phyloP scores from a whole-genome alignment of 2,888 invertebrate species.

The Opisthograptis luteolata region DNA sequence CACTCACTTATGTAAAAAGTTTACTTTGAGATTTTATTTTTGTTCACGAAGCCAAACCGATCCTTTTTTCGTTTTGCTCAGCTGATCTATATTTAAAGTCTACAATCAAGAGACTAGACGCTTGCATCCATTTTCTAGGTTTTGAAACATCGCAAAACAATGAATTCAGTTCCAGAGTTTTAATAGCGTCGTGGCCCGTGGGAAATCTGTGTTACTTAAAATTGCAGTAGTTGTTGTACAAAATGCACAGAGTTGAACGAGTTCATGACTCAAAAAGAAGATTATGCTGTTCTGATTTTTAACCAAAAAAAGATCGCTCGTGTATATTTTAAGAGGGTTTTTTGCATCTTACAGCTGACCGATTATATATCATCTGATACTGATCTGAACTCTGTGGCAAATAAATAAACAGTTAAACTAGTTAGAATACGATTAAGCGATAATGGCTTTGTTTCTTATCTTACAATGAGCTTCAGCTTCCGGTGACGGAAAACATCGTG shows the following conservation, averaged over 20 bases:
- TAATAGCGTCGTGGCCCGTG: conserved; percentile 32
- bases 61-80: background rate
- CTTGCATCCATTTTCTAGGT: conserved; percentile 9
- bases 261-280: conserved; percentile 27
- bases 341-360: too few relatives aligned
- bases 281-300: conserved; percentile 1
- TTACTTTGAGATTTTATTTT: background rate
- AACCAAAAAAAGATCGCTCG: too few relatives aligned
- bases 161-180: conserved; percentile 35
- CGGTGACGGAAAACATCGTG: too few relatives aligned
- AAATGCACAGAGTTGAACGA: conserved; percentile 31
- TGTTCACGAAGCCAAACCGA: background rate
- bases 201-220: conserved; percentile 37
- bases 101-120: conserved; percentile 1
- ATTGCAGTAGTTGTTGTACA: conserved; percentile 35
- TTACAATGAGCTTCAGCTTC: too few relatives aligned
- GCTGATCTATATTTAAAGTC: conserved; percentile 1
- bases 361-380: too few relatives aligned
- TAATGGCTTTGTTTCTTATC: too few relatives aligned
- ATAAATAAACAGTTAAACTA: too few relatives aligned
- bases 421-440: too few relatives aligned
- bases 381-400: too few relatives aligned
- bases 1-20: too few relatives aligned
- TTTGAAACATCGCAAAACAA: conserved; percentile 31
- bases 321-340: too few relatives aligned